Percentiles rank a stretch among this genome's conserved stretches.
Evolutionary conservation across 1,140 invertebrate genomes (phyloP).

Genomic region (Drosophila melanogaster): Release_6_plus_ISO1_MT NT_033777.3:30241001-30241500

Average conservation of each 20-base stretch:
- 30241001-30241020: too few relatives aligned
- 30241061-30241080: too few relatives aligned
- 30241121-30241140: neutral
- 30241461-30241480: slow-evolving; percentile 43
- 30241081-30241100: too few relatives aligned
- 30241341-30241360: slow-evolving; percentile 46
- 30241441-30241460: slow-evolving; percentile 44
- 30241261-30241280: slow-evolving; percentile 78
- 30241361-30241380: slow-evolving; percentile 56
- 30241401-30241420: slow-evolving; percentile 74
- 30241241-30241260: slow-evolving; percentile 27
- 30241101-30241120: too few relatives aligned
- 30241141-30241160: too few relatives aligned
- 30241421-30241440: slow-evolving; percentile 3
- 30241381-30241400: slow-evolving; percentile 77
- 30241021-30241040: too few relatives aligned
- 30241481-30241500: slow-evolving; percentile 43
- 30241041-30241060: too few relatives aligned
- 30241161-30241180: neutral
- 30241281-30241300: slow-evolving; percentile 82
- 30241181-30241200: too few relatives aligned
- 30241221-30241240: neutral
- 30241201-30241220: slow-evolving; percentile 4
- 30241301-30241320: slow-evolving; percentile 81
- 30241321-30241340: slow-evolving; percentile 34